A percentile compares a stretch with the other conserved stretches of the same genome.
Evolutionary conservation across 1,140 invertebrate species (phyloP).

Genomic region (Drosophila navojoa): DNA sequence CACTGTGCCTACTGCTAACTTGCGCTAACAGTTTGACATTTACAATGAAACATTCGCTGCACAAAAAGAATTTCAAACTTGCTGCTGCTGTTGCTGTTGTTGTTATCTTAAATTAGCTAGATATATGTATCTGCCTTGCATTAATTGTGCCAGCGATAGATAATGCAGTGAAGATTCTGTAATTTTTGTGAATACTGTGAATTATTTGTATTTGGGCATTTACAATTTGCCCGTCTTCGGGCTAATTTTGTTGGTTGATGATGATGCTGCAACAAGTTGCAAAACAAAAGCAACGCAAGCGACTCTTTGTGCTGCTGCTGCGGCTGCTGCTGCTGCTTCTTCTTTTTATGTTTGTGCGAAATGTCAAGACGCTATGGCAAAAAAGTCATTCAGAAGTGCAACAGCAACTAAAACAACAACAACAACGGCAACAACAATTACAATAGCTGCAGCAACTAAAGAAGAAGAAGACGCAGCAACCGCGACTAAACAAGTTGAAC

Average conservation of each 20-base stretch:
- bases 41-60: slow-evolving; percentile 24
- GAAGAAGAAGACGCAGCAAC: slow-evolving; percentile 20
- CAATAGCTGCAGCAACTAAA: not conserved
- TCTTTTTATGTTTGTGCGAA: slow-evolving; percentile 63
- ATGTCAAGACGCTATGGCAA: slow-evolving; percentile 63
- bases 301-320: not conserved
- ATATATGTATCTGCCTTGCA: slow-evolving; percentile 20
- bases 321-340: slow-evolving; percentile 6
- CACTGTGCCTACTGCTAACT: slow-evolving; percentile 43
- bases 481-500: slow-evolving; percentile 70
- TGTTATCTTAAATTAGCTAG: slow-evolving; percentile 13
- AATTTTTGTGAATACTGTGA: slow-evolving; percentile 27
- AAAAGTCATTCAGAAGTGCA: slow-evolving; percentile 69
- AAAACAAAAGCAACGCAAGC: slow-evolving; percentile 64
- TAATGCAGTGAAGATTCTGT: slow-evolving; percentile 45
- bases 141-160: slow-evolving; percentile 60
- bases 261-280: slow-evolving; percentile 62
- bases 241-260: slow-evolving; percentile 1
- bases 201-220: slow-evolving; percentile 24
- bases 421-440: not conserved
- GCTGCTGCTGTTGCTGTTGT: slow-evolving; percentile 6
- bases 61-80: slow-evolving; percentile 59
- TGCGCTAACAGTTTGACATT: slow-evolving; percentile 56
- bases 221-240: slow-evolving; percentile 12
- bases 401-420: slow-evolving; percentile 21